Conservation (phyloP, 2,113 vertebrate genomes). For the Macroglossus sobrinus region DNA sequence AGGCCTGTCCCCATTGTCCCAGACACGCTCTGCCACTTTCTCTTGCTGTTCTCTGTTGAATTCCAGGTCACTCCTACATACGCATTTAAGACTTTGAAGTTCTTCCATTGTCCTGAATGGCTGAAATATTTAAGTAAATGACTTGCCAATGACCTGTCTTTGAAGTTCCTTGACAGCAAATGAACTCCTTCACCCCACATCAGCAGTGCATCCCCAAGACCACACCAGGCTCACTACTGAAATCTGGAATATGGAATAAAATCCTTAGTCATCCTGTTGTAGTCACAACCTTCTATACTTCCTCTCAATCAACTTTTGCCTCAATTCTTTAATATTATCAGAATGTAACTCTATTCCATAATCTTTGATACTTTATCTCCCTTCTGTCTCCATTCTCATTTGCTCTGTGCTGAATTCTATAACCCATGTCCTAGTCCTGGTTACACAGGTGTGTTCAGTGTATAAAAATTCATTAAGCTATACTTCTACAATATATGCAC, state of each 20-base stretch:
- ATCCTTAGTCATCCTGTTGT: not conserved
- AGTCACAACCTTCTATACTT: not conserved
- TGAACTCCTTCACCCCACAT: not conserved
- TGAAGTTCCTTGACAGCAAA: not conserved
- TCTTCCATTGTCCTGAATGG: not conserved
- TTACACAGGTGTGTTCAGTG: not conserved
- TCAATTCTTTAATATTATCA: not conserved
- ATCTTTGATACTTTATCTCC: not conserved
- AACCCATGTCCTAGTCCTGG: not conserved
- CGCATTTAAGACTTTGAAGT: not conserved
- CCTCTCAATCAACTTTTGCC: not conserved
- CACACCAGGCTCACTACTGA: not conserved
- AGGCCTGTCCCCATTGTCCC: not conserved
- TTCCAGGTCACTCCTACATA: not conserved
- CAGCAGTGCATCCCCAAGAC: not conserved
- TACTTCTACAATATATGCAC: not conserved
- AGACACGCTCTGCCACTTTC: not conserved
- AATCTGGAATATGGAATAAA: not conserved
- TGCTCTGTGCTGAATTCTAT: not conserved
- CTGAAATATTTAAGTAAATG: not conserved
- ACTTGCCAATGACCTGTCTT: not conserved
- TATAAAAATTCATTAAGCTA: not conserved
- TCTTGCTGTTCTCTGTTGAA: not conserved
- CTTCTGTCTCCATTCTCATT: not conserved
- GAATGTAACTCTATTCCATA: not conserved